These are phyloP conservation scores for Diglossa brunneiventris DNA, from an alignment of 2,113 vertebrate genomes.

Conservation along the genomic window DNA sequence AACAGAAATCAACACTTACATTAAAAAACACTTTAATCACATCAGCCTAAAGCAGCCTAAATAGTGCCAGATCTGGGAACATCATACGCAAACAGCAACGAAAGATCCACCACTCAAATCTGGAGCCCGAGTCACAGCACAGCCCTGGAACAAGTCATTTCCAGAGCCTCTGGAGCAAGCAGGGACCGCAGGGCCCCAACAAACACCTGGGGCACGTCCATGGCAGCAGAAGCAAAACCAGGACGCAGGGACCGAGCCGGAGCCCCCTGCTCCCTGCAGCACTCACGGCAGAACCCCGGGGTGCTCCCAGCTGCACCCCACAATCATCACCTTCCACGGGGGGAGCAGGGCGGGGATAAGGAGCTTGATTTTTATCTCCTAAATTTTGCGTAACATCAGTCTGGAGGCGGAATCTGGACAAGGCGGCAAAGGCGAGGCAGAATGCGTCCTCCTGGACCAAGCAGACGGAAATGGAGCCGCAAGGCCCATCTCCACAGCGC, in stretches of 20 bases:
- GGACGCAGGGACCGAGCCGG: fast-evolving
- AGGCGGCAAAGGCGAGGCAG: neutral
- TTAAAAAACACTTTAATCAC: neutral
- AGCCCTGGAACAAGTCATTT: fast-evolving
- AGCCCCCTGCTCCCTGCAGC: neutral
- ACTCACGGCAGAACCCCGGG: neutral
- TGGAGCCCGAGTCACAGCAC: neutral
- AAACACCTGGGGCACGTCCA: neutral
- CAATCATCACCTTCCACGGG: fast-evolving
- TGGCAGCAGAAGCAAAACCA: neutral
- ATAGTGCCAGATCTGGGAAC: fast-evolving
- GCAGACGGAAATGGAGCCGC: neutral
- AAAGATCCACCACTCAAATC: fast-evolving
- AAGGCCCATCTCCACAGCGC: neutral
- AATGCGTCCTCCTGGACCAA: neutral
- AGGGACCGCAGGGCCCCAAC: fast-evolving
- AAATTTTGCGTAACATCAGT: neutral
- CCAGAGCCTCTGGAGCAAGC: fast-evolving
- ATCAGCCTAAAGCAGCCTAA: neutral
- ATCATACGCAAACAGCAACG: neutral
- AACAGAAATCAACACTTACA: neutral
- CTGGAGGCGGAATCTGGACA: neutral
- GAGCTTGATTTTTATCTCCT: neutral
- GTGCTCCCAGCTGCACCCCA: neutral
- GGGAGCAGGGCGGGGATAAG: neutral